Conservation (phyloP, 2,113 vertebrate genomes). For the Bathybates hornii region DNA sequence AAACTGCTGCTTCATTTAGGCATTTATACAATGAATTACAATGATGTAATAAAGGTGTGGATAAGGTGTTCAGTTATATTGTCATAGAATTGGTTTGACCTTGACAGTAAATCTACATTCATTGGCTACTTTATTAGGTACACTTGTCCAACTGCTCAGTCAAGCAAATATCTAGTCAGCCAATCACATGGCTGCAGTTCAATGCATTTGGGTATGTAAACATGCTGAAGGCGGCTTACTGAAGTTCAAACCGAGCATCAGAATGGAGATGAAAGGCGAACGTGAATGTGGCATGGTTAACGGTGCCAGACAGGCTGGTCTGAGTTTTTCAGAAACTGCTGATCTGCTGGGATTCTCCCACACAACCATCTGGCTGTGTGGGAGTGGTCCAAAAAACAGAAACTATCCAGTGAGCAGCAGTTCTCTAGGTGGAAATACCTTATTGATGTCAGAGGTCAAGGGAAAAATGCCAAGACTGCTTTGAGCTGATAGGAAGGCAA, state of each 20-base stretch:
- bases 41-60: neutral
- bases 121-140: neutral
- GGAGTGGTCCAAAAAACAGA: neutral
- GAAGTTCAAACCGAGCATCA: neutral
- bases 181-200: neutral
- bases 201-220: neutral
- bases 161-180: neutral
- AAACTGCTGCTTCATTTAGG: neutral
- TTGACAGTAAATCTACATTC: neutral
- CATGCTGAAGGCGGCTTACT: too few relatives aligned
- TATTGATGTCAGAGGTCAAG: neutral
- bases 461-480: neutral
- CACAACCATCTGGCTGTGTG: neutral
- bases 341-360: neutral
- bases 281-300: neutral
- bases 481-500: neutral
- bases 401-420: neutral
- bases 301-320: neutral
- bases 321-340: neutral
- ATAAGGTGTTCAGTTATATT: neutral
- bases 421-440: neutral
- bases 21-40: neutral
- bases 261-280: neutral
- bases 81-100: neutral
- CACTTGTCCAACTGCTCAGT: neutral